Evolutionary conservation across 2,113 vertebrate species (phyloP).

Genomic region (Tetrao urogallus): DNA sequence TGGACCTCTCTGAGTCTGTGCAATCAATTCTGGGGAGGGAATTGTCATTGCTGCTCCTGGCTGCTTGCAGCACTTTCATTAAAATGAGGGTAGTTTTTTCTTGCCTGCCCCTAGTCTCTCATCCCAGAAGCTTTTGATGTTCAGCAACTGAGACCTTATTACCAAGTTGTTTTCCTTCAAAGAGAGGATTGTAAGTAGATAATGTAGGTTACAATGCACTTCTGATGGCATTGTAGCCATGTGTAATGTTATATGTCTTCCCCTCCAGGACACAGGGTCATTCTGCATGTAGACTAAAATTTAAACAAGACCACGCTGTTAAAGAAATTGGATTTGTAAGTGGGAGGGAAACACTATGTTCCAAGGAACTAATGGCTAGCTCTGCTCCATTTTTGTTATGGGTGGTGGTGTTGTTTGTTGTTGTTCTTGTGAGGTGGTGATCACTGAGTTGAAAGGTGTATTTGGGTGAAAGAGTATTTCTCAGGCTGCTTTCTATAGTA

Average conservation of each 20-base stretch:
- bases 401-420: not conserved
- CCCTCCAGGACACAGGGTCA: constrained; percentile 74
- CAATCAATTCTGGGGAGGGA: constrained; percentile 73
- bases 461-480: constrained; percentile 79
- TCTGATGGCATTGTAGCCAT: constrained; percentile 75
- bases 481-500: constrained; percentile 70
- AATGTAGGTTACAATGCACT: constrained; percentile 75
- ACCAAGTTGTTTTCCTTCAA: constrained; percentile 61
- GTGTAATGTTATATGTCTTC: constrained; percentile 77
- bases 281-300: constrained; percentile 61
- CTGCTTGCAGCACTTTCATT: constrained; percentile 77
- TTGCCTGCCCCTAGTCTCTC: constrained; percentile 40
- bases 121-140: constrained; percentile 66
- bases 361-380: constrained; percentile 64
- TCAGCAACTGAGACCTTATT: constrained; percentile 65
- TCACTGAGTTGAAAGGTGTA: constrained; percentile 70
- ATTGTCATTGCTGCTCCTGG: constrained; percentile 70
- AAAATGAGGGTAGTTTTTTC: constrained; percentile 70
- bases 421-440: constrained; percentile 72
- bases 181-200: constrained; percentile 62
- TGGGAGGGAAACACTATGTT: constrained; percentile 56
- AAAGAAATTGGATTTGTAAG: constrained; percentile 55
- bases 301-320: constrained; percentile 51
- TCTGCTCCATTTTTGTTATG: constrained; percentile 41
- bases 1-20: constrained; percentile 82